Conservation (phyloP, 2,113 vertebrate genomes). For the Pycnonotus jocosus region DNA sequence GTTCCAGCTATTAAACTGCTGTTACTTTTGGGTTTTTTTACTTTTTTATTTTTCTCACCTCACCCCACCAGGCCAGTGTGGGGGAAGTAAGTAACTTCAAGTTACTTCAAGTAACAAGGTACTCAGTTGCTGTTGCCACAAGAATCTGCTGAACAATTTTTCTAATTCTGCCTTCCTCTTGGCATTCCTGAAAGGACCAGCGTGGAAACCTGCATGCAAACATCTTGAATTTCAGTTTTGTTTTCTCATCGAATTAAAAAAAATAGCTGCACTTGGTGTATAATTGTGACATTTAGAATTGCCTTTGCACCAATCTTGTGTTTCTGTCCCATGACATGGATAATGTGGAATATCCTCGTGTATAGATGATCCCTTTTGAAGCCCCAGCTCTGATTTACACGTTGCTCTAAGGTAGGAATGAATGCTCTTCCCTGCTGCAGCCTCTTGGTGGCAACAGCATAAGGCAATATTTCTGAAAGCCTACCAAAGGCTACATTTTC, state of each 20-base stretch:
- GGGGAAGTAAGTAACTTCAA: neutral
- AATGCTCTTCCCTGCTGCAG: neutral
- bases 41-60: neutral
- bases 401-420: neutral
- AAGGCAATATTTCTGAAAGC: neutral
- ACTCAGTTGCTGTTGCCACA: neutral
- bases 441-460: neutral
- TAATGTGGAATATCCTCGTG: neutral
- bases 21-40: neutral
- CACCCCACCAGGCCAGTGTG: rapidly evolving
- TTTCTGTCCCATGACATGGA: neutral
- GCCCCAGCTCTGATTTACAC: neutral
- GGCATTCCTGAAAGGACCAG: neutral
- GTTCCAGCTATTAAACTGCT: neutral
- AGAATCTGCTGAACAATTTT: neutral
- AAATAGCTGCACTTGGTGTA: neutral
- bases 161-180: neutral
- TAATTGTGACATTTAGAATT: neutral
- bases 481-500: neutral
- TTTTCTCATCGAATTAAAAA: neutral
- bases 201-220: neutral
- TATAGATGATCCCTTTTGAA: neutral
- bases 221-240: neutral
- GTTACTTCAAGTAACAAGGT: too few species aligned
- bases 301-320: neutral